These are phyloP conservation scores for Alligator sinensis DNA, from an alignment of 2,113 vertebrate genomes.

Conservation along the genomic window DNA sequence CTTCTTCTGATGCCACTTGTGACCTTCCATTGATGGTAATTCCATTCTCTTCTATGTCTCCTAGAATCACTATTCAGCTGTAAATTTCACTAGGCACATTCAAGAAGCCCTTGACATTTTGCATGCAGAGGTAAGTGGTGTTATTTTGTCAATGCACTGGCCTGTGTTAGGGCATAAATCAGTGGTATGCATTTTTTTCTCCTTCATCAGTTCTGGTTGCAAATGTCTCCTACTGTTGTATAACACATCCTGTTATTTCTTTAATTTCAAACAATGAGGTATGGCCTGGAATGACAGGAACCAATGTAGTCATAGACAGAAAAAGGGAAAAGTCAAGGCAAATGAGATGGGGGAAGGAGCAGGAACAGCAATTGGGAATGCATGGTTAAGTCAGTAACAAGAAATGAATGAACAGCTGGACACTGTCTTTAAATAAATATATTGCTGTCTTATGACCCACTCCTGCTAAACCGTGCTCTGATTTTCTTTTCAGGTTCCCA, in stretches of 20 bases:
- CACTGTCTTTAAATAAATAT: background rate
- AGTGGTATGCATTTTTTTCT: background rate
- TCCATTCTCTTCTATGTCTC: slow-evolving; percentile 8
- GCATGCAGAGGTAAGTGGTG: slow-evolving; percentile 83
- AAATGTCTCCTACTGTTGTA: background rate
- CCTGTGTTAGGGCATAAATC: background rate
- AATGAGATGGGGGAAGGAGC: background rate
- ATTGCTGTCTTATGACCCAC: background rate
- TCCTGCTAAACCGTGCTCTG: background rate
- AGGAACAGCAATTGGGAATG: background rate
- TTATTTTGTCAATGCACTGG: background rate
- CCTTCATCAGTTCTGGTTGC: background rate
- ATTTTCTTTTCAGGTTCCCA: slow-evolving; percentile 85
- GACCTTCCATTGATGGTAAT: background rate
- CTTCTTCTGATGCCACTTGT: background rate
- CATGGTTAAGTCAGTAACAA: background rate
- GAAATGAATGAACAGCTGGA: background rate
- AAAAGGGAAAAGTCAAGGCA: background rate
- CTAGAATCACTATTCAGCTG: slow-evolving; percentile 85
- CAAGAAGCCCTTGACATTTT: slow-evolving; percentile 89
- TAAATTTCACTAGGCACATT: slow-evolving; percentile 82
- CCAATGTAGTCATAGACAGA: background rate
- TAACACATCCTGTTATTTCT: background rate
- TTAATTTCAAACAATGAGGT: background rate
- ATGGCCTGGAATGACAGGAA: background rate